phyloP scores from a whole-genome alignment of 2,797 vertebrate genomes.

The Hapalemur alaotrensis region DNA sequence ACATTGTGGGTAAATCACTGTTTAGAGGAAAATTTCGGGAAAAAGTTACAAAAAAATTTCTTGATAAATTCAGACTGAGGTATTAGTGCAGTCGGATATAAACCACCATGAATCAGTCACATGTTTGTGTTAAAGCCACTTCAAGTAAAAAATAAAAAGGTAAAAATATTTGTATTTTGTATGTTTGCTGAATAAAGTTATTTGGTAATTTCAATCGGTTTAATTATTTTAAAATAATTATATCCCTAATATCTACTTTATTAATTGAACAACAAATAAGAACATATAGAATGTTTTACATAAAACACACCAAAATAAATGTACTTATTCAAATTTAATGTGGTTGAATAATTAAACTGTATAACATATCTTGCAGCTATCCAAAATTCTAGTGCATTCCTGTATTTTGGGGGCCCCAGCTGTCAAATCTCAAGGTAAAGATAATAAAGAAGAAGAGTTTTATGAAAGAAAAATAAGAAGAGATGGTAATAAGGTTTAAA shows the following conservation, averaged over 20 bases:
- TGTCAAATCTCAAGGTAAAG: background rate
- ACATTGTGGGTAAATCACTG: background rate
- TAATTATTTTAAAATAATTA: slow-evolving; percentile 26
- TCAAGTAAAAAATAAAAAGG: background rate
- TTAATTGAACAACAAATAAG: background rate
- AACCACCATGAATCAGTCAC: background rate
- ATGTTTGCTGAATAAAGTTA: background rate
- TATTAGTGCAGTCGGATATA: background rate
- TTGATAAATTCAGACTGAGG: background rate
- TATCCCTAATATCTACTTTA: background rate
- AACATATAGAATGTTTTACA: accelerated
- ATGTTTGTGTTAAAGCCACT: background rate
- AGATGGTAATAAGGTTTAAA: background rate
- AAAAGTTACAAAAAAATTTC: background rate
- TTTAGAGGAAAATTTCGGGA: background rate
- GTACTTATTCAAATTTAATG: background rate
- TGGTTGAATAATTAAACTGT: background rate
- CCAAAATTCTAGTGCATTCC: background rate
- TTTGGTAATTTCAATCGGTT: background rate
- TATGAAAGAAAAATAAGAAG: background rate
- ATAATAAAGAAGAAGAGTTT: background rate
- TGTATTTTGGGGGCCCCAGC: background rate
- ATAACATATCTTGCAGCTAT: background rate
- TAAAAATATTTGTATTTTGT: background rate
- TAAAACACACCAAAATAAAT: background rate